Evolutionary conservation across 2,888 invertebrate species (phyloP).

Genomic region (Ypsolopha sequella): DNA sequence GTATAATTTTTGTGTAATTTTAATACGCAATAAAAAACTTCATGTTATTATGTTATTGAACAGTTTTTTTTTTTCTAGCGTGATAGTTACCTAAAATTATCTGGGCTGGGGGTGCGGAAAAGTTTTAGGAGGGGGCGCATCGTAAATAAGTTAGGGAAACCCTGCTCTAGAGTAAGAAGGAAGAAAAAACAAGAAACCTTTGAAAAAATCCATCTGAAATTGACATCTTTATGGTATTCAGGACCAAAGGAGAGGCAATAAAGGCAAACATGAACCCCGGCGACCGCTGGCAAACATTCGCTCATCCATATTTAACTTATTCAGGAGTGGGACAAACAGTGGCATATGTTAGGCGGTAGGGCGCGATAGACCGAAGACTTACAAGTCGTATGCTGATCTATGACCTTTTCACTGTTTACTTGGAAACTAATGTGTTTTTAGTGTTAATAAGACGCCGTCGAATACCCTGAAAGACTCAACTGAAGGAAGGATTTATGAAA

Average conservation of each 20-base stretch:
- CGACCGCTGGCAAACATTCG: slow-evolving; percentile 9
- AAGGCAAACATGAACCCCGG: slow-evolving; percentile 1
- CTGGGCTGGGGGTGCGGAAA: too few species aligned
- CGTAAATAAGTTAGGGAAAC: too few species aligned
- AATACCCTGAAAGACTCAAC: background rate
- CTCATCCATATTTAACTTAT: slow-evolving; percentile 12
- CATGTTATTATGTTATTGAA: too few species aligned
- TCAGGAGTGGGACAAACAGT: slow-evolving; percentile 8
- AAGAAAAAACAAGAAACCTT: too few species aligned
- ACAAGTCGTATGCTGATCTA: slow-evolving; percentile 21
- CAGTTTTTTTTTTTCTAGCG: too few species aligned
- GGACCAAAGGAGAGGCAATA: background rate
- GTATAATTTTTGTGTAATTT: too few species aligned
- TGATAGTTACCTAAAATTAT: too few species aligned
- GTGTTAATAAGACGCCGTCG: background rate
- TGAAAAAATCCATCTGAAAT: too few species aligned
- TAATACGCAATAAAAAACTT: too few species aligned
- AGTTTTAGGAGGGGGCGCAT: too few species aligned
- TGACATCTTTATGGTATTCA: too few species aligned
- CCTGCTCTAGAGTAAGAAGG: too few species aligned
- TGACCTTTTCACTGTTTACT: slow-evolving; percentile 18
- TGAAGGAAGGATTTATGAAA: background rate
- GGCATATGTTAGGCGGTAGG: slow-evolving; percentile 8
- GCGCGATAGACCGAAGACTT: slow-evolving; percentile 17
- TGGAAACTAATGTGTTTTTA: slow-evolving; percentile 3